phyloP scores from a whole-genome alignment of 1,140 invertebrate genomes.

The Matsumurasca onukii region DNA sequence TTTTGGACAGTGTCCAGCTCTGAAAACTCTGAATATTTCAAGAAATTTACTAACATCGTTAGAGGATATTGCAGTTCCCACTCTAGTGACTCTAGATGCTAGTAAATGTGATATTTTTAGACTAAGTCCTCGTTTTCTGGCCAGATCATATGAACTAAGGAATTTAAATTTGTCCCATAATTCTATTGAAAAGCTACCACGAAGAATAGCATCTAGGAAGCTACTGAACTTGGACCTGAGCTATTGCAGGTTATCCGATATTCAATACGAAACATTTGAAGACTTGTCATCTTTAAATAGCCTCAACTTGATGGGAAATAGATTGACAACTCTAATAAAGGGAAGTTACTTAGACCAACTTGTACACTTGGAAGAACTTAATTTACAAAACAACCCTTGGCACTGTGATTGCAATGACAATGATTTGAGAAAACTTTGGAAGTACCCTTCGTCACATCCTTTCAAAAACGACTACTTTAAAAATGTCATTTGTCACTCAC shows the following conservation, averaged over 20 bases:
- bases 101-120: constrained; percentile 28
- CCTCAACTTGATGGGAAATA: constrained; percentile 25
- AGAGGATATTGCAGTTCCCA: constrained; percentile 3
- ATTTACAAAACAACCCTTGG: constrained; percentile 31
- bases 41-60: constrained; percentile 23
- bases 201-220: constrained; percentile 5
- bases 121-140: neutral
- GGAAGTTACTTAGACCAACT: constrained; percentile 12
- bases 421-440: constrained; percentile 20
- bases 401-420: constrained; percentile 25
- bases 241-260: constrained; percentile 7
- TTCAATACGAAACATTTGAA: constrained; percentile 21
- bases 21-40: constrained; percentile 20
- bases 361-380: neutral
- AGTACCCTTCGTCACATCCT: constrained; percentile 1
- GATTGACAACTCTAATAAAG: constrained; percentile 25
- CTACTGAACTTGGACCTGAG: constrained; percentile 25
- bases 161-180: constrained; percentile 30
- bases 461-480: neutral
- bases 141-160: neutral
- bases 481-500: constrained; percentile 10
- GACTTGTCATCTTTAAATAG: neutral
- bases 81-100: constrained; percentile 18
- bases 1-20: neutral
- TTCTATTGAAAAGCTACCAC: constrained; percentile 24